Conservation (phyloP, 2,113 vertebrate species). For the Baryphthengus martii region DNA sequence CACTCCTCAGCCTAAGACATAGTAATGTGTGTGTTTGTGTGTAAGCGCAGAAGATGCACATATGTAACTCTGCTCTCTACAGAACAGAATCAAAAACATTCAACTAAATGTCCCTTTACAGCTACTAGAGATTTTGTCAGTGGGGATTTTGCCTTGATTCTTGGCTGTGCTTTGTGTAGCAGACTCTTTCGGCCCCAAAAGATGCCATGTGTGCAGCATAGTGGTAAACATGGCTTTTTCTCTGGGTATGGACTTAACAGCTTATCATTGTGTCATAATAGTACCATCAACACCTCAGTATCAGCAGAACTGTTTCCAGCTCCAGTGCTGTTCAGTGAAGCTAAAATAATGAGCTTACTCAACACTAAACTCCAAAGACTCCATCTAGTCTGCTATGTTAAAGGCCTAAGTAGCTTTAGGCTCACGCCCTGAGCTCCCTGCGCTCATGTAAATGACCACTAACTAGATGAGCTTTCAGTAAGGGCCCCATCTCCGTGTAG, state of each 20-base stretch:
- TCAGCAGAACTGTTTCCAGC: neutral
- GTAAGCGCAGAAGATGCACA: neutral
- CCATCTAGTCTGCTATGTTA: neutral
- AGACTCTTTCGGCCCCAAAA: neutral
- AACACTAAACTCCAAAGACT: neutral
- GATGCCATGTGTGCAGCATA: neutral
- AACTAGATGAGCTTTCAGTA: neutral
- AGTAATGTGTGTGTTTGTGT: neutral
- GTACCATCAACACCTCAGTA: neutral
- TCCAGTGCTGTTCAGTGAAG: neutral
- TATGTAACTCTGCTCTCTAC: neutral
- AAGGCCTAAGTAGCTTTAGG: neutral
- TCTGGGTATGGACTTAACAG: neutral
- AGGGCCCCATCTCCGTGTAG: neutral
- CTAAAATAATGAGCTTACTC: neutral
- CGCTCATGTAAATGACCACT: neutral
- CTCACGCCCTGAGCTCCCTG: neutral
- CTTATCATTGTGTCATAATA: neutral
- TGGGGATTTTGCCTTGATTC: neutral
- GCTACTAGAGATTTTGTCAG: neutral
- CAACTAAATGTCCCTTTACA: neutral
- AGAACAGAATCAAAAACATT: neutral
- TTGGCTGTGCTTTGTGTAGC: neutral
- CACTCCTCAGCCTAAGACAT: neutral
- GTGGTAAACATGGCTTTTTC: neutral